Evolutionary conservation across 2,113 vertebrate genomes (phyloP), one percentile per base, ranked within the genome.

Genomic region (Hymenochirus boettgeri): DNA sequence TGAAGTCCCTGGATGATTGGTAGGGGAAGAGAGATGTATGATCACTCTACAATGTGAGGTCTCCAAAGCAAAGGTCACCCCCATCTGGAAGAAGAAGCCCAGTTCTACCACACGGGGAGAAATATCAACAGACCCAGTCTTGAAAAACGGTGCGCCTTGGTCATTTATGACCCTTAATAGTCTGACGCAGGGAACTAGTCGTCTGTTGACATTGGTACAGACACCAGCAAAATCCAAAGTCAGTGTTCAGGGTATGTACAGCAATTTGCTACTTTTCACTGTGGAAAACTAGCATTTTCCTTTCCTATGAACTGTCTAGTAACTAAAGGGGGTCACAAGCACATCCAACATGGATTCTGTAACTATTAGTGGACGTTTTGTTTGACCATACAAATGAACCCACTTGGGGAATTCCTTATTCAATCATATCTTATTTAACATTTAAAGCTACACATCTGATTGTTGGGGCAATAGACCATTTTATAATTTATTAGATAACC

Each of bases 1-100:
- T 98, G 78, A 97, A 96, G 70, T 84, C 85, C 2, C 62, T 98
- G 54, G 95, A 98, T 0, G 95, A 99, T 0, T 89, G 25, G 81
- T 86, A 0, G 92, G 82, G 2, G 95, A 98, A 69, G 94, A 94
- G 57, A 80, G 81, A 23, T 85, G 92, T 10, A 79, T 81, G 15
- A 79, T 98, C 71, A 87, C 90, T 7, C 75, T 98, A 76, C 77
- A 92, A 1, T 97, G 95, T 7, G 95, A 96, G 73, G 90, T 88
- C 45, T 97, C 93, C 8, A 92, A 96, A 55, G 87, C 92, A 2
- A 88, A 88, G 18, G 92, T 94, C 46, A 82, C 72, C 0, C 93
- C 93, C 6, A 60, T 85, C 2, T 98, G 96, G 95, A 88, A 83
- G 67, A 99, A 97, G 74, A 92, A 84, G 85, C 0, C 84, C 84